Conservation (phyloP, 2,113 vertebrate species). For the Triplophysa siluroides region DNA sequence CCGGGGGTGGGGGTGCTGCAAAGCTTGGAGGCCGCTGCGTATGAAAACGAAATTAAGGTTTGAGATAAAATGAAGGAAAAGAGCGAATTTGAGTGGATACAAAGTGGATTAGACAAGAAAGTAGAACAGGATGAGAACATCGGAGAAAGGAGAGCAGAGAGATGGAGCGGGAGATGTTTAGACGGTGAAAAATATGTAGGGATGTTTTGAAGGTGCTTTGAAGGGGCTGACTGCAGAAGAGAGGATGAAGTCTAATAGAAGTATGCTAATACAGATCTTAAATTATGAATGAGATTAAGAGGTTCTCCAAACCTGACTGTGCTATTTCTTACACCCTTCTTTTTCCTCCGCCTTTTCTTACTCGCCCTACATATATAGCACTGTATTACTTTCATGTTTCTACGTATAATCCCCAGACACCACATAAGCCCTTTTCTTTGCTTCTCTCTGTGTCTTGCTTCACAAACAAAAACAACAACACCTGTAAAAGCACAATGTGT, state of each 20-base stretch:
- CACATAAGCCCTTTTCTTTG: slow-evolving; percentile 23
- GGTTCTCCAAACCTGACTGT: slow-evolving; percentile 47
- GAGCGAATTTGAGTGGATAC: slow-evolving; percentile 10
- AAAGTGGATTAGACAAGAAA: slow-evolving; percentile 2
- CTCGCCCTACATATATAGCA: slow-evolving; percentile 53
- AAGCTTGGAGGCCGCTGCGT: background rate
- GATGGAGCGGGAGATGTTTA: slow-evolving; percentile 33
- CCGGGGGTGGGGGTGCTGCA: background rate
- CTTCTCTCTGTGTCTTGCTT: slow-evolving; percentile 25
- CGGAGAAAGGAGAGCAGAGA: slow-evolving; percentile 20
- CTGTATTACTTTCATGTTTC: slow-evolving; percentile 42
- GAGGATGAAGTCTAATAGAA: slow-evolving; percentile 38
- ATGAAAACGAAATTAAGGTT: slow-evolving; percentile 15
- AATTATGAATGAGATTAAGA: slow-evolving; percentile 74
- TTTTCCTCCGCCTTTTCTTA: slow-evolving; percentile 21
- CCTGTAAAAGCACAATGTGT: background rate
- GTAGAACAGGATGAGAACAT: slow-evolving; percentile 46
- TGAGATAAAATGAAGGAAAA: background rate
- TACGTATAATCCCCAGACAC: slow-evolving; percentile 34
- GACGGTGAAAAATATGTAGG: background rate
- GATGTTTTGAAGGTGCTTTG: background rate
- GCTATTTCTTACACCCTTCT: slow-evolving; percentile 55
- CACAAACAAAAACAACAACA: slow-evolving; percentile 25
- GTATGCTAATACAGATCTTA: slow-evolving; percentile 66
- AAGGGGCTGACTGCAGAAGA: background rate